phyloP scores from a whole-genome alignment of 2,888 invertebrate genomes.

The Drosophila mettleri region DNA sequence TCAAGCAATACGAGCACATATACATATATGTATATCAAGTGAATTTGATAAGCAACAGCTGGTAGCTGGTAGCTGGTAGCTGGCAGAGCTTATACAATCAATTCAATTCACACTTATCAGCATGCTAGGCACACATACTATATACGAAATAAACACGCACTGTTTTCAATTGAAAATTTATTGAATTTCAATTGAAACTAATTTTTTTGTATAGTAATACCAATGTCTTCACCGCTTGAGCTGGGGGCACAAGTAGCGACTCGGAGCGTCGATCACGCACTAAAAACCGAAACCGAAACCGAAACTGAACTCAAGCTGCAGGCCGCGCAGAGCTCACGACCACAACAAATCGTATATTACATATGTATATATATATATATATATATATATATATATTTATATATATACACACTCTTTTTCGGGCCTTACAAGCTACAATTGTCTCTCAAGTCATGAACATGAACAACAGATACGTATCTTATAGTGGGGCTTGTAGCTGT shows the following conservation, averaged over 20 bases:
- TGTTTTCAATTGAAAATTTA: constrained; percentile 17
- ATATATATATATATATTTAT: neutral
- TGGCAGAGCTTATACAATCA: constrained; percentile 1
- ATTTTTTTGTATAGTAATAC: constrained; percentile 1
- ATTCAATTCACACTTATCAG: constrained; percentile 30
- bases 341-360: constrained; percentile 20
- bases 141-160: neutral
- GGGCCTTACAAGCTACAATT: constrained; percentile 51
- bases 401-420: constrained; percentile 22
- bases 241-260: constrained; percentile 61
- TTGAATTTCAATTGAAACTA: constrained; percentile 12
- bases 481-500: constrained; percentile 11
- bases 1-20: neutral
- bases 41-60: constrained; percentile 41
- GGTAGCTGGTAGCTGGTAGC: constrained; percentile 21
- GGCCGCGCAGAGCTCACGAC: constrained; percentile 42
- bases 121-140: constrained; percentile 4
- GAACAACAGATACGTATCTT: constrained; percentile 22
- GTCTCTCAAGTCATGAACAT: constrained; percentile 36
- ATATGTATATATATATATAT: neutral
- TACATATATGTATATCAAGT: neutral
- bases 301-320: constrained; percentile 39
- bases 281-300: constrained; percentile 45
- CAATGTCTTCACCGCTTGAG: constrained; percentile 13
- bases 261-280: constrained; percentile 74